Conservation (phyloP, 2,113 vertebrate species). For the Drymodes brunneopygia region DNA sequence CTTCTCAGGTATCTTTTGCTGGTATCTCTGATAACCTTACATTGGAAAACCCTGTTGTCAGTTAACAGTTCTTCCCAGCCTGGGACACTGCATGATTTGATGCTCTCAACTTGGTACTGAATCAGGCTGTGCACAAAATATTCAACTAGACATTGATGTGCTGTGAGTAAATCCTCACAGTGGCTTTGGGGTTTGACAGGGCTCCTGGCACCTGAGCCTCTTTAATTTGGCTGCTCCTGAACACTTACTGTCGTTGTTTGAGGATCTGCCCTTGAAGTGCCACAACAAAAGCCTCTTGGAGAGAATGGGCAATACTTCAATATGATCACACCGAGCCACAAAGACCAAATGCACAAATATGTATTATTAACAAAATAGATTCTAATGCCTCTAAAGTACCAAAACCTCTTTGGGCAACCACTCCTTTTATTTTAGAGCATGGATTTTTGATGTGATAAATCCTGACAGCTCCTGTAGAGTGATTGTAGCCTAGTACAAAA, state of each 20-base stretch:
- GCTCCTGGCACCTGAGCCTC: background rate
- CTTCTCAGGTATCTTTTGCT: background rate
- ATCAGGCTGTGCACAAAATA: background rate
- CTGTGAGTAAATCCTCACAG: background rate
- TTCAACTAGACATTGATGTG: background rate
- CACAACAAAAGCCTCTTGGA: background rate
- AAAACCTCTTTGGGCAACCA: background rate
- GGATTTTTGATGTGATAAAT: background rate
- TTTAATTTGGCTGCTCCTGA: background rate
- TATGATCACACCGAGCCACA: background rate
- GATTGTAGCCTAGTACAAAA: background rate
- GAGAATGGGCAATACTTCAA: background rate
- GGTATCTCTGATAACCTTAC: background rate
- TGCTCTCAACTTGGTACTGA: background rate
- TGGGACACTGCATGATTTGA: background rate
- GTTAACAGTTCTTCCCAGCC: background rate
- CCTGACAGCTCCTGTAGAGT: conserved; percentile 37
- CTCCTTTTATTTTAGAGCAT: background rate
- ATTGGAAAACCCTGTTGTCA: background rate
- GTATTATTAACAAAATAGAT: background rate
- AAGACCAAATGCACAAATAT: background rate
- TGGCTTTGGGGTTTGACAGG: background rate
- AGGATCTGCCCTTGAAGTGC: background rate
- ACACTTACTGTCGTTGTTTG: background rate
- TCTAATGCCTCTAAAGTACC: background rate